Percentiles rank a stretch among this genome's conserved stretches.
These are phyloP conservation scores for Corythoichthys haematopterus DNA, from an alignment of 2,113 vertebrate species.

Conservation along the genomic window DNA sequence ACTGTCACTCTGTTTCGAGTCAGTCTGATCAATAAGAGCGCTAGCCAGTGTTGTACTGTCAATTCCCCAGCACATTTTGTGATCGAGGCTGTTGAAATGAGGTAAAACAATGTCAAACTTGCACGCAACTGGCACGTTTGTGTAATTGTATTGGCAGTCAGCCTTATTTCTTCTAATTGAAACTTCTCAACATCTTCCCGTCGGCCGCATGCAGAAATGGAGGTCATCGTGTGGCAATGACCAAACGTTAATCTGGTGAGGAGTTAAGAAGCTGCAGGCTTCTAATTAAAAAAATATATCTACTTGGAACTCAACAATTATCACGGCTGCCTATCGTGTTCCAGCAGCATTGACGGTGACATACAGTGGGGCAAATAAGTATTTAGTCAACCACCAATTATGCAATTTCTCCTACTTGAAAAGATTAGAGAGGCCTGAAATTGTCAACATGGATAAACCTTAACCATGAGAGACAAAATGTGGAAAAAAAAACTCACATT, in stretches of 20 bases:
- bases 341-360: neutral
- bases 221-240: conserved; percentile 43
- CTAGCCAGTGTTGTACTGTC: conserved; percentile 11
- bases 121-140: neutral
- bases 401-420: no score
- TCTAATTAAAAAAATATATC: conserved; percentile 34
- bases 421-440: no score
- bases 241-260: conserved; percentile 40
- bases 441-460: no score
- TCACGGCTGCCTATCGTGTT: neutral
- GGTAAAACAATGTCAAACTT: neutral
- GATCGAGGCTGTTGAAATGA: neutral
- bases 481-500: no score
- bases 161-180: conserved; percentile 57
- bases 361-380: no score
- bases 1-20: conserved; percentile 18
- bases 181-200: conserved; percentile 22
- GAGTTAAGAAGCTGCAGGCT: conserved; percentile 36
- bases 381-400: no score
- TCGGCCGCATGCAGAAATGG: conserved; percentile 27
- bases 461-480: no score
- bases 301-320: conserved; percentile 6
- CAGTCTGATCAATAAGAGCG: conserved; percentile 38
- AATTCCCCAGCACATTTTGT: neutral
- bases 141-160: conserved; percentile 16